Percentiles rank a stretch among this genome's conserved stretches.
Conservation (phyloP, 2,797 vertebrate genomes). For the Phrynocephalus forsythii region DNA sequence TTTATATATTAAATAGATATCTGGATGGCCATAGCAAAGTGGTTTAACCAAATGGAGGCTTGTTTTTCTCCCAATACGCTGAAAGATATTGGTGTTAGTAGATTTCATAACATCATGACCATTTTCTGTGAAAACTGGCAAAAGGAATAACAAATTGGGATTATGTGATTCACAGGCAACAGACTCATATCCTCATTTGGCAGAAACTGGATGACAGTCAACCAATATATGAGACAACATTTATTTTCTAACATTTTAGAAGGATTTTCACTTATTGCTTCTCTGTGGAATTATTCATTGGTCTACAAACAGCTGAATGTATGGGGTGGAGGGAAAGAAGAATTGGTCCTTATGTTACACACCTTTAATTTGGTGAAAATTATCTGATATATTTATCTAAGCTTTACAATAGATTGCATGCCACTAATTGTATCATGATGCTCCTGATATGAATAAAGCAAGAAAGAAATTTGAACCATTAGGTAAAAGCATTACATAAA, state of each 20-base stretch:
- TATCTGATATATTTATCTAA: too few relatives aligned
- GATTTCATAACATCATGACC: neutral
- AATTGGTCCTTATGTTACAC: too few relatives aligned
- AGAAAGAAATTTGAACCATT: too few relatives aligned
- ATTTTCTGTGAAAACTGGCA: too few relatives aligned
- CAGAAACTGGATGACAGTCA: constrained; percentile 39
- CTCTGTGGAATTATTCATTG: constrained; percentile 56
- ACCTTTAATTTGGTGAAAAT: too few relatives aligned
- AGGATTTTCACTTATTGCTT: constrained; percentile 54
- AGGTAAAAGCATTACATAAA: too few relatives aligned
- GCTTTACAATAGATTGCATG: too few relatives aligned
- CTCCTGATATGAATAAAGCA: too few relatives aligned
- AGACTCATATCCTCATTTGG: neutral
- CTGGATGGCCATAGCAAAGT: neutral
- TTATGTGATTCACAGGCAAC: neutral
- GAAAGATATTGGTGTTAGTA: too few relatives aligned
- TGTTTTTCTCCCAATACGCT: neutral
- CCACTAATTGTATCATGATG: too few relatives aligned
- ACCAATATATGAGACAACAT: constrained; percentile 61
- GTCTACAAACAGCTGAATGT: neutral
- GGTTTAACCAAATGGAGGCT: neutral
- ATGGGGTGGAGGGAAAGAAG: constrained; percentile 52
- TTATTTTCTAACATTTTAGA: constrained; percentile 72
- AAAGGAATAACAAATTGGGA: neutral
- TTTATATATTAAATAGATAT: neutral